Conservation (phyloP, 2,888 invertebrate genomes). For the Thereva nobilitata region DNA sequence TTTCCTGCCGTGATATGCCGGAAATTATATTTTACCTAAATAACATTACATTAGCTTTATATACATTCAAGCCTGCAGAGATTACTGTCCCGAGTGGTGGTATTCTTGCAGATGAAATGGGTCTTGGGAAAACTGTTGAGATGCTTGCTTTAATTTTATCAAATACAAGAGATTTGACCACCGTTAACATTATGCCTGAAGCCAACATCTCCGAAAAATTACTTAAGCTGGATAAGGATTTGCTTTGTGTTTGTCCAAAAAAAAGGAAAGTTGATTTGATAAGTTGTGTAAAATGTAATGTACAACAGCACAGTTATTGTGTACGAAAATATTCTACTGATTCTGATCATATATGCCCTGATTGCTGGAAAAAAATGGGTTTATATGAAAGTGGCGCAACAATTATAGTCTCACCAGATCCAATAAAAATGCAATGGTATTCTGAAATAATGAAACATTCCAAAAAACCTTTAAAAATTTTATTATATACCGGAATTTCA, state of each 20-base stretch:
- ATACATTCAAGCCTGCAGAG: conserved; percentile 50
- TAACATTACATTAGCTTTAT: conserved; percentile 45
- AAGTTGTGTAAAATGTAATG: conserved; percentile 64
- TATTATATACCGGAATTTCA: conserved; percentile 61
- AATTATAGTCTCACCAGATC: conserved; percentile 71
- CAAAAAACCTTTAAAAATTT: conserved; percentile 58
- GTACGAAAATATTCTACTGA: conserved; percentile 57
- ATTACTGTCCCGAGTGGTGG: conserved; percentile 64
- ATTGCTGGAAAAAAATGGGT: conserved; percentile 62
- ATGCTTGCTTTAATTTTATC: conserved; percentile 68
- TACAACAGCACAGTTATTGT: conserved; percentile 68
- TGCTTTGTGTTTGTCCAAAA: conserved; percentile 57
- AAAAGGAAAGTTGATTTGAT: conserved; percentile 42
- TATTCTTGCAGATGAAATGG: conserved; percentile 81
- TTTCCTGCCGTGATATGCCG: conserved; percentile 42
- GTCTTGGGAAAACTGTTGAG: conserved; percentile 80
- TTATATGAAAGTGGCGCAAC: conserved; percentile 63
- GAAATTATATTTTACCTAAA: conserved; percentile 50
- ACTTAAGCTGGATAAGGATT: background rate
- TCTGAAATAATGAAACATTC: conserved; percentile 71
- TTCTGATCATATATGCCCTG: conserved; percentile 65
- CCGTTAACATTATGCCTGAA: background rate
- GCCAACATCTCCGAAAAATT: background rate
- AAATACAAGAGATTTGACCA: conserved; percentile 54
- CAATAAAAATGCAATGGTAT: conserved; percentile 73